Conservation (phyloP, 2,888 invertebrate species). For the Conchocele bisecta region DNA sequence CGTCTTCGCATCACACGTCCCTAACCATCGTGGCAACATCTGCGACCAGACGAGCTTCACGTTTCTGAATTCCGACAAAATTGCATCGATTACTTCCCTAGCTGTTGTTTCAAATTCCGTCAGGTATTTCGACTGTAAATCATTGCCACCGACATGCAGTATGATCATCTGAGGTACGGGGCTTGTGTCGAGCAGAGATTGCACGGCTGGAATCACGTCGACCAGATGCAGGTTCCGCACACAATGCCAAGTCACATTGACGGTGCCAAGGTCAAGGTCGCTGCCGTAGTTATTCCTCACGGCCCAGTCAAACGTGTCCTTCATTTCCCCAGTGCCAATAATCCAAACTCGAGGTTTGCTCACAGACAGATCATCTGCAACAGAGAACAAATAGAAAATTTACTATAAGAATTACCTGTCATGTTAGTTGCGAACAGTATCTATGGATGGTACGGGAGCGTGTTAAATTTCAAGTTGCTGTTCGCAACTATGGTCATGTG, state of each 20-base stretch:
- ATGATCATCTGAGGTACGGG: conserved; percentile 26
- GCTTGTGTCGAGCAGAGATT: background rate
- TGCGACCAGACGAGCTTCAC: conserved; percentile 43
- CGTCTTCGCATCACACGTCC: background rate
- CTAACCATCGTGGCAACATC: conserved; percentile 32
- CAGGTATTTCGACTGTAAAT: conserved; percentile 13
- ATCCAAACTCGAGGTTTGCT: too few relatives aligned
- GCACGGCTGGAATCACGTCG: conserved; percentile 11
- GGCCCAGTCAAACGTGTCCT: background rate
- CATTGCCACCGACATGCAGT: conserved; percentile 48
- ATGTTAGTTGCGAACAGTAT: too few relatives aligned
- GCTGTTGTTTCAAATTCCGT: conserved; percentile 5
- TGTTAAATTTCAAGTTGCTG: too few relatives aligned
- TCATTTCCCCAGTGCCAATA: conserved; percentile 50
- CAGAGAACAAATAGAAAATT: too few relatives aligned
- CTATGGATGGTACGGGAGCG: too few relatives aligned
- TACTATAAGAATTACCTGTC: too few relatives aligned
- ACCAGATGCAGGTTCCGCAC: conserved; percentile 1
- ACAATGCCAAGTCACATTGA: conserved; percentile 24
- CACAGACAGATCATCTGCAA: too few relatives aligned
- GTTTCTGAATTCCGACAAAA: conserved; percentile 7
- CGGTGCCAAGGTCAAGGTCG: conserved; percentile 23
- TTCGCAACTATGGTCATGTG: too few relatives aligned
- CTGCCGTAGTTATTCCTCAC: background rate
- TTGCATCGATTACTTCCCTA: conserved; percentile 15